phyloP scores from a whole-genome alignment of 2,113 vertebrate species.

The Ictidomys tridecemlineatus region DNA sequence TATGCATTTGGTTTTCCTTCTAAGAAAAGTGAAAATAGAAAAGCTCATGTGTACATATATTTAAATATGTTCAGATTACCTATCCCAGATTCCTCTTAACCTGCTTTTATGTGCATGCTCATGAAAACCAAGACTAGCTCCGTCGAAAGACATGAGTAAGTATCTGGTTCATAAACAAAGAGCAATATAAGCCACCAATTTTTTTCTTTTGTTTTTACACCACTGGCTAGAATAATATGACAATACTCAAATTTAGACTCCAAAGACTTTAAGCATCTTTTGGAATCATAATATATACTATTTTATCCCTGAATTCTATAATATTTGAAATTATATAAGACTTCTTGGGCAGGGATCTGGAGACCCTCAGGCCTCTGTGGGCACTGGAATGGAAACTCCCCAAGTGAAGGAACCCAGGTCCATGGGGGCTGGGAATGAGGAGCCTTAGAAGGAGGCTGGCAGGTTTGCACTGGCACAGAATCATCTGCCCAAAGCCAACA shows the following conservation, averaged over 20 bases:
- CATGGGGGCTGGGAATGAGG: background rate
- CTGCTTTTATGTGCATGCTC: background rate
- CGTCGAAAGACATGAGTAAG: background rate
- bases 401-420: background rate
- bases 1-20: background rate
- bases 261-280: slow-evolving; percentile 27
- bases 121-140: background rate
- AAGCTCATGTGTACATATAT: slow-evolving; percentile 46
- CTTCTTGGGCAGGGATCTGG: slow-evolving; percentile 8
- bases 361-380: slow-evolving; percentile 25
- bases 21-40: slow-evolving; percentile 65
- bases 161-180: background rate
- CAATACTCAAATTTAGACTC: slow-evolving; percentile 17
- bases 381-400: slow-evolving; percentile 1
- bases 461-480: background rate
- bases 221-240: slow-evolving; percentile 48
- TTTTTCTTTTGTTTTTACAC: background rate
- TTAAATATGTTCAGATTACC: slow-evolving; percentile 55
- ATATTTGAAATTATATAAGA: slow-evolving; percentile 68
- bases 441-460: background rate
- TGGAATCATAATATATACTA: slow-evolving; percentile 42
- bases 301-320: slow-evolving; percentile 57
- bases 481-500: background rate
- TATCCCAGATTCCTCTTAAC: background rate
- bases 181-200: background rate